Conservation (phyloP, 2,113 vertebrate species). For the Seriola aureovittata region DNA sequence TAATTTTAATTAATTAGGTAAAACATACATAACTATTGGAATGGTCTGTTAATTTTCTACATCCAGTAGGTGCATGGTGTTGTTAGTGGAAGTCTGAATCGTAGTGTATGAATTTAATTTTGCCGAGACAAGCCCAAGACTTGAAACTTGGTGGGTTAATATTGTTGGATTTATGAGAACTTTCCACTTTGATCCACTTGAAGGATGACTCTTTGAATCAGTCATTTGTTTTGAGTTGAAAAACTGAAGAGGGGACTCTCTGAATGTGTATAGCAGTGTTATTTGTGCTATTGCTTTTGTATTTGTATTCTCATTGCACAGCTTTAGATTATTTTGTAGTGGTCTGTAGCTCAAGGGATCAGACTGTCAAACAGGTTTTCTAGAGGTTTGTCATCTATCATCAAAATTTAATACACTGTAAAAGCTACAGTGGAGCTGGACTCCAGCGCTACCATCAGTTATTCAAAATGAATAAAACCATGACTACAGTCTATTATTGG, state of each 20-base stretch:
- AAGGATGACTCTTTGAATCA: slow-evolving; percentile 21
- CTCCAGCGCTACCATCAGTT: slow-evolving; percentile 21
- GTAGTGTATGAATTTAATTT: neutral
- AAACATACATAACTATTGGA: neutral
- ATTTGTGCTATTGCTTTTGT: slow-evolving; percentile 8
- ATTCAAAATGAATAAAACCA: slow-evolving; percentile 13
- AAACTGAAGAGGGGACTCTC: slow-evolving; percentile 8
- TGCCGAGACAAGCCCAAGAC: neutral
- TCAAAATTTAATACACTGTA: slow-evolving; percentile 1
- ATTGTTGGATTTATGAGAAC: slow-evolving; percentile 21
- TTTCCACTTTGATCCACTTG: slow-evolving; percentile 35
- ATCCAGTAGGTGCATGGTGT: neutral
- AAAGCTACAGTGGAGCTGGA: neutral
- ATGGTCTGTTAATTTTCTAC: neutral
- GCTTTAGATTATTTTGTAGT: slow-evolving; percentile 4
- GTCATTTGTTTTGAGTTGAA: slow-evolving; percentile 27
- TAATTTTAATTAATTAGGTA: neutral
- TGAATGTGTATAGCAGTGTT: slow-evolving; percentile 20
- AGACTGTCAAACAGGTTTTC: slow-evolving; percentile 5
- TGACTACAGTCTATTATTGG: neutral
- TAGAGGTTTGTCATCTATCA: slow-evolving; percentile 30
- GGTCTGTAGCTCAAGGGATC: slow-evolving; percentile 8
- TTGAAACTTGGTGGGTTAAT: slow-evolving; percentile 12
- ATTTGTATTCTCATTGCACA: slow-evolving; percentile 23
- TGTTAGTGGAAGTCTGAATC: neutral